phyloP scores from a whole-genome alignment of 35 echinoderm and acorn worm genomes.

The Apostichopus japonicus region DNA sequence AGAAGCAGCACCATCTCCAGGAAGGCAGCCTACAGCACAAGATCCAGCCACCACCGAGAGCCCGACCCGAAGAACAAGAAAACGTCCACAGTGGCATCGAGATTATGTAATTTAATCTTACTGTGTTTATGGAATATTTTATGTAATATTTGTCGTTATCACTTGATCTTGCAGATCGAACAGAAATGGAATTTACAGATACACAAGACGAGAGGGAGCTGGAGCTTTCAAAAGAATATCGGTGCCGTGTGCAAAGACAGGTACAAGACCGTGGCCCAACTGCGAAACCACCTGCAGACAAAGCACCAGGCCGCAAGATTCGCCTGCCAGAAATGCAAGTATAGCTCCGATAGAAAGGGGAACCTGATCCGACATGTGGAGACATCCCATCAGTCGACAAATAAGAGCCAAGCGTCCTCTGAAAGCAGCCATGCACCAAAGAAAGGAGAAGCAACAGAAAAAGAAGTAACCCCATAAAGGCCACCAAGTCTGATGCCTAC shows the following conservation, averaged over 20 bases:
- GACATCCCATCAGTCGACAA: not conserved
- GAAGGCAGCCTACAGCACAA: not conserved
- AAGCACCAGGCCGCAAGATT: not conserved
- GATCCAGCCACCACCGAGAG: not conserved
- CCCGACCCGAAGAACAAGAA: not conserved
- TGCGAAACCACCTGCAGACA: not conserved
- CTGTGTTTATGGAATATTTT: not conserved
- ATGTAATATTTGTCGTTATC: not conserved
- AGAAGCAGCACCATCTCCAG: not conserved
- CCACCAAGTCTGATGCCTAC: too few species aligned
- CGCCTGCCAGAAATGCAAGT: not conserved
- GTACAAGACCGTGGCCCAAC: not conserved
- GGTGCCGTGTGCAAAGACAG: not conserved
- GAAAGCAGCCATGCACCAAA: not conserved
- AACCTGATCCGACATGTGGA: not conserved
- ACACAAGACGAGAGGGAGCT: not conserved
- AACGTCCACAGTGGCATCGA: too few species aligned
- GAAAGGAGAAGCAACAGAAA: not conserved
- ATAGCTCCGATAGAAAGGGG: not conserved
- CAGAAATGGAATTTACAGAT: not conserved
- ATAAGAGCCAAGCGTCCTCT: not conserved
- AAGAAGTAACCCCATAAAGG: too few species aligned
- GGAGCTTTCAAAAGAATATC: slow-evolving; percentile 7
- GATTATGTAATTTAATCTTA: too few species aligned
- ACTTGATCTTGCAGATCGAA: not conserved